Conservation (phyloP, 2,113 vertebrate species). For the Mormoops blainvillei region DNA sequence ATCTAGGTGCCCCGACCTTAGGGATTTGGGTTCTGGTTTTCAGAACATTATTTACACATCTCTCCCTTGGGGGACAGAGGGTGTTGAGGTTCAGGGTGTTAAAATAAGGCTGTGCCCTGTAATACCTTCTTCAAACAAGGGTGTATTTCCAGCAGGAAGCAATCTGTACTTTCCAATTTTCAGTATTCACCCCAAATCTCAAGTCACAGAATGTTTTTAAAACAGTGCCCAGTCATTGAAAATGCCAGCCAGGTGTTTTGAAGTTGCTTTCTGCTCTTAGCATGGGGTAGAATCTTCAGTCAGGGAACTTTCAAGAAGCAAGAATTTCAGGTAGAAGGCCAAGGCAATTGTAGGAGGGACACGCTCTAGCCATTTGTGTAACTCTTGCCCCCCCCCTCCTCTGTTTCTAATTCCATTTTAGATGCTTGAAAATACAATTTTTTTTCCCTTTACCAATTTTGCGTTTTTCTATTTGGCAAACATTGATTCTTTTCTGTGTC, state of each 20-base stretch:
- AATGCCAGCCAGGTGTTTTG: neutral
- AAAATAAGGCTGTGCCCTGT: neutral
- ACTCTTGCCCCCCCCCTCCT: accelerated
- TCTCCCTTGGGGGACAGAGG: neutral
- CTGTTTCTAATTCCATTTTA: constrained; percentile 49
- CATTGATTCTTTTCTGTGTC: constrained; percentile 60
- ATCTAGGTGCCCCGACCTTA: neutral
- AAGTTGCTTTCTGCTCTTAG: neutral
- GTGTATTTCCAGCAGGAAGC: constrained; percentile 14
- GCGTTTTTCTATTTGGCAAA: constrained; percentile 61
- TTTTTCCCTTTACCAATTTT: constrained; percentile 19
- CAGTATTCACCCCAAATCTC: neutral
- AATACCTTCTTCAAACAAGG: constrained; percentile 1
- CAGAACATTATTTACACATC: neutral
- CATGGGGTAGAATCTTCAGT: neutral
- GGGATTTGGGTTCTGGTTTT: neutral
- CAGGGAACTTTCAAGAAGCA: neutral
- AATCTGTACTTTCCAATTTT: constrained; percentile 16
- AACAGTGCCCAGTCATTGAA: neutral
- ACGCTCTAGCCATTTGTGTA: neutral
- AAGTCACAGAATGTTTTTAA: neutral
- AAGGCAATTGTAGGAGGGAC: neutral
- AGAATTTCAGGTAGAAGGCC: constrained; percentile 6
- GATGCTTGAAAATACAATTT: constrained; percentile 48
- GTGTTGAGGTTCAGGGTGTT: neutral